Conservation (phyloP, 2,113 vertebrate genomes). For the Trachemys scripta region DNA sequence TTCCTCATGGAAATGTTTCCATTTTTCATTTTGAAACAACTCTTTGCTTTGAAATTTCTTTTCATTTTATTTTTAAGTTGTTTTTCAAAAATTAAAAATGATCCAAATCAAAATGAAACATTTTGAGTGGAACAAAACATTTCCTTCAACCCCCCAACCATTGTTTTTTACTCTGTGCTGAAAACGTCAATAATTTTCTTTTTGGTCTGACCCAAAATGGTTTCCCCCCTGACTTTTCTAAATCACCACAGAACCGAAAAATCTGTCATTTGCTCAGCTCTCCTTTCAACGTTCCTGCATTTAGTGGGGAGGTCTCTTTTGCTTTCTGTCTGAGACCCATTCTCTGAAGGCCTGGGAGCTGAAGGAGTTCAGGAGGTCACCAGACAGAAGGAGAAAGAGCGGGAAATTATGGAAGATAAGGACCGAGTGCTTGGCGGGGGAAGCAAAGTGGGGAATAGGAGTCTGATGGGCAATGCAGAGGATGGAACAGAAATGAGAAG, state of each 20-base stretch:
- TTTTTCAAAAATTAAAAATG: not conserved
- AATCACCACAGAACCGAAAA: not conserved
- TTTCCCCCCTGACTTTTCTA: not conserved
- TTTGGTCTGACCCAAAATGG: not conserved
- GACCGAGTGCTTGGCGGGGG: accelerated
- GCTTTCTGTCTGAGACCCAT: not conserved
- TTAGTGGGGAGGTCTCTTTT: not conserved
- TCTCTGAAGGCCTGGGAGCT: not conserved
- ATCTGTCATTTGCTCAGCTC: not conserved
- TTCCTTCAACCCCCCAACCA: not conserved
- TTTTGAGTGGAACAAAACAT: not conserved
- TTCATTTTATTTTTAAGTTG: not conserved
- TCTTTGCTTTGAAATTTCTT: not conserved
- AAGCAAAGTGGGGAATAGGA: accelerated
- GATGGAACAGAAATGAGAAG: accelerated
- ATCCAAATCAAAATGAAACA: not conserved
- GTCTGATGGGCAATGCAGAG: not conserved
- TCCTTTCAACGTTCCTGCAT: not conserved
- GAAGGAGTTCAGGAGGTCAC: not conserved
- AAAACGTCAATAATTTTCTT: not conserved
- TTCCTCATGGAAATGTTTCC: not conserved
- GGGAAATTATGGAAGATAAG: not conserved
- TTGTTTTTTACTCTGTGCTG: not conserved
- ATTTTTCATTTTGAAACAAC: not conserved
- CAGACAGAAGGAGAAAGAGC: not conserved